Base-by-base conservation (phyloP, 2,888 invertebrate genomes). In the Parapristionchus giblindavisi region DNA sequence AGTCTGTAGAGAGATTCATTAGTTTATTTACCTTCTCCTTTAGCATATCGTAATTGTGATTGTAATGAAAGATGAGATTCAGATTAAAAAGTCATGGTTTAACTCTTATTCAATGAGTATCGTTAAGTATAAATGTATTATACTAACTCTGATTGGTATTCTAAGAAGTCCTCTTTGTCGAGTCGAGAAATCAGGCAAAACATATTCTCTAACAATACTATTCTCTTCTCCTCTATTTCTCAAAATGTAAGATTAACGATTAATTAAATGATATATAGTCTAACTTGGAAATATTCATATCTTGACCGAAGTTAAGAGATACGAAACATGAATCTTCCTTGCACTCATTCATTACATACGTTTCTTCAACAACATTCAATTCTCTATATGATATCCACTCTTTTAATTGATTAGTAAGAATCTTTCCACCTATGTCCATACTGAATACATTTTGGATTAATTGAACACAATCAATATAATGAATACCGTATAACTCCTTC, bases 301-400 rank as follows among this genome's bases (percentile, higher is more conserved):
- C 96, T 29, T 90, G 90, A 85, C 92, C 91, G 85, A 96, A 95
- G 88, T 97, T 91, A 81, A 92, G 91, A 0, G 96, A 93, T 0
- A 98, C 95, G 90, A 92, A 99, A 88, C 98, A 98, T 0, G 94
- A 92, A 88, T 99, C 98, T 89, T 99, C 99, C 89, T 99, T 99
- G 0, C 93, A 94, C 90, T 99, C 97, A 89, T 99, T 81, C 17
- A 83, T 77, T 32, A 83, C 82, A 65, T 79, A 78, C 0, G 83
- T 83, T 66, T 83, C 83, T 56, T 82, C 82, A 36, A 97, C 95
- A 0, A 99, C 96, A 90, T 99, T 95, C 77, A 87, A 60, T 76
- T 89, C 91, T 91, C 94, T 91, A 89, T 99, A 99, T 0, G 98
- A 98, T 81, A 98, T 92, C 24, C 97, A 92, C 89, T 99, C 99